Conservation (phyloP, 2,113 vertebrate species). For the Xerus inauris region DNA sequence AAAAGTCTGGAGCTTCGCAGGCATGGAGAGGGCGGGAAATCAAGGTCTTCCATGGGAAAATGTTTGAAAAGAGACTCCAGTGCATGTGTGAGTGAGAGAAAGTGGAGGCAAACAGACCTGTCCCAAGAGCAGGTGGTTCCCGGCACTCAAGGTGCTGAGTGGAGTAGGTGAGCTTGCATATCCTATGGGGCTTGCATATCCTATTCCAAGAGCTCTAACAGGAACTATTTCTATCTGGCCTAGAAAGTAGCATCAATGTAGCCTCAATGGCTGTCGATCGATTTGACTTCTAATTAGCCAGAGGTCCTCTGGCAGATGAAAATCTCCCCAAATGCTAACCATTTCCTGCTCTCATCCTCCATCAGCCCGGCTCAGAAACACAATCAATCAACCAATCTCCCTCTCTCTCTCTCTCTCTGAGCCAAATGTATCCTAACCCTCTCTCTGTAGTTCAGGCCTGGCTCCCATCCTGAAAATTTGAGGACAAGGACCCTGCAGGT, state of each 20-base stretch:
- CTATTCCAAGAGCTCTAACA: background rate
- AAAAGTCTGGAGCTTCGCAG: no score
- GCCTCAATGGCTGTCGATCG: background rate
- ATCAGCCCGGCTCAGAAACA: background rate
- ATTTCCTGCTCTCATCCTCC: background rate
- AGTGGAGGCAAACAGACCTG: background rate
- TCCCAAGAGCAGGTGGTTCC: background rate
- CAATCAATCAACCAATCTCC: background rate
- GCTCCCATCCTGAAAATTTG: background rate
- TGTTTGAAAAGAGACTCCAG: background rate
- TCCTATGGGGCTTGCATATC: background rate
- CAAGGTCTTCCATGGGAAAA: background rate
- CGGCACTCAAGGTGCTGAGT: background rate
- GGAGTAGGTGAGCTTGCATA: background rate
- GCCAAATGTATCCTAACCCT: no score
- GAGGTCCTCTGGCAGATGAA: background rate
- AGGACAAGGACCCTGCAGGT: background rate
- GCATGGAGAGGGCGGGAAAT: background rate
- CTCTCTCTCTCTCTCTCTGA: background rate
- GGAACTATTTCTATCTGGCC: background rate
- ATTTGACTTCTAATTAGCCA: background rate
- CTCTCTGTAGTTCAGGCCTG: background rate
- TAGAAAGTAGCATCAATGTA: background rate
- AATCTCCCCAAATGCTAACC: background rate
- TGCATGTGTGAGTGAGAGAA: no score